Percentiles rank a stretch among this genome's conserved stretches.
Conservation (phyloP, 2,888 invertebrate species). For the Emmelina monodactyla region DNA sequence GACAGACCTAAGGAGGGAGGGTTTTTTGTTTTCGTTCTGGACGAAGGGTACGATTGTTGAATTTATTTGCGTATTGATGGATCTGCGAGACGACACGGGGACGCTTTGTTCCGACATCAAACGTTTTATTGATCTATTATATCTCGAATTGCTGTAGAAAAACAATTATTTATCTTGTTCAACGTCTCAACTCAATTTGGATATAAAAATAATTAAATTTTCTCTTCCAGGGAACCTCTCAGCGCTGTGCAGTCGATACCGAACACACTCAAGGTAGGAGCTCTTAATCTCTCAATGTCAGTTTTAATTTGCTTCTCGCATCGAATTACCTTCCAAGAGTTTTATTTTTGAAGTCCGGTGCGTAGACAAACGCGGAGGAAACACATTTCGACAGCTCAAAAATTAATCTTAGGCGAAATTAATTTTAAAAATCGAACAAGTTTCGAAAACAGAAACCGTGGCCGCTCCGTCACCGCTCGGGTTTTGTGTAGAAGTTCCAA, state of each 20-base stretch:
- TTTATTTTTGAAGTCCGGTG: constrained; percentile 48
- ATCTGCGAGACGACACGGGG: constrained; percentile 16
- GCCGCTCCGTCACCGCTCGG: too few species aligned
- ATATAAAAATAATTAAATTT: constrained; percentile 9
- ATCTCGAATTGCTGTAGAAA: too few species aligned
- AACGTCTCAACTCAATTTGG: constrained; percentile 2
- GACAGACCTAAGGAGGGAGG: constrained; percentile 33
- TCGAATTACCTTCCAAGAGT: constrained; percentile 57
- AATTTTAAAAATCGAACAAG: constrained; percentile 16
- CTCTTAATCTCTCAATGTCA: constrained; percentile 64
- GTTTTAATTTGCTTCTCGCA: constrained; percentile 56
- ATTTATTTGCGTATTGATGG: constrained; percentile 20
- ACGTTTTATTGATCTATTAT: too few species aligned
- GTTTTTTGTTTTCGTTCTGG: constrained; percentile 21
- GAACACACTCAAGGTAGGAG: constrained; percentile 36
- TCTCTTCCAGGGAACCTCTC: constrained; percentile 15
- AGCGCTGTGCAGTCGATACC: constrained; percentile 28
- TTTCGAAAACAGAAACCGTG: not conserved
- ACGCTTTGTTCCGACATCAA: too few species aligned
- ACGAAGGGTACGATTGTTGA: constrained; percentile 22
- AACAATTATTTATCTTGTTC: not conserved
- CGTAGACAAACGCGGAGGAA: constrained; percentile 41
- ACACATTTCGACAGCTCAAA: constrained; percentile 45
- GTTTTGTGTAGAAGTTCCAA: too few species aligned
- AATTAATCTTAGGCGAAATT: constrained; percentile 30